Conservation (phyloP, 2,888 invertebrate species). For the Andrena trimmerana region DNA sequence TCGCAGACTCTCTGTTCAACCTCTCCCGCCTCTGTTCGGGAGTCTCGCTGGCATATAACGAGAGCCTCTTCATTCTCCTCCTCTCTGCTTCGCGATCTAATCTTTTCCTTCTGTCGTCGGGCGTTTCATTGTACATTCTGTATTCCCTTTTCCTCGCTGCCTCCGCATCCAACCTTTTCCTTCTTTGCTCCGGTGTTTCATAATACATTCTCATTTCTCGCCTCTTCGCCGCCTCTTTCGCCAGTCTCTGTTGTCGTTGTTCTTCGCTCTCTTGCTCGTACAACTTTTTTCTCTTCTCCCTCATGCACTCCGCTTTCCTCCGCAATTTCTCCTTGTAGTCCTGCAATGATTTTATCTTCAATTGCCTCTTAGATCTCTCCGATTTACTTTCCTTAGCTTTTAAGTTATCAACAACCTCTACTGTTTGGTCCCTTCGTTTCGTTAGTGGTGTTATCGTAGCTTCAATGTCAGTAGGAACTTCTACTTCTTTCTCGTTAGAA, state of each 20-base stretch:
- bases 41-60: constrained; percentile 77
- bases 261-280: constrained; percentile 75
- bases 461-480: constrained; percentile 56
- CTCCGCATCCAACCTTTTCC: constrained; percentile 78
- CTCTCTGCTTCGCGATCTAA: constrained; percentile 79
- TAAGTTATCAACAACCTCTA: constrained; percentile 35
- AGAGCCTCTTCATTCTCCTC: constrained; percentile 77
- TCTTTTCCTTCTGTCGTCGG: constrained; percentile 78
- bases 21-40: constrained; percentile 77
- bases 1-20: constrained; percentile 77
- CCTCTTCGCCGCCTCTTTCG: constrained; percentile 75
- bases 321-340: constrained; percentile 72
- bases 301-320: constrained; percentile 76
- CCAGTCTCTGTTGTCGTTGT: constrained; percentile 71
- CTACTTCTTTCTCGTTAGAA: constrained; percentile 50
- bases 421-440: constrained; percentile 54
- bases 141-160: constrained; percentile 79
- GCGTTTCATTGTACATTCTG: constrained; percentile 79
- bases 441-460: constrained; percentile 47
- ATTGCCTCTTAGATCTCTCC: constrained; percentile 58
- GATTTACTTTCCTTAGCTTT: constrained; percentile 44
- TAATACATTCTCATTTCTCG: constrained; percentile 79
- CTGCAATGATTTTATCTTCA: constrained; percentile 57
- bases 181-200: constrained; percentile 78
- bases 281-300: constrained; percentile 75